Conservation (phyloP, 2,797 vertebrate species). For the Poecilia wingei region DNA sequence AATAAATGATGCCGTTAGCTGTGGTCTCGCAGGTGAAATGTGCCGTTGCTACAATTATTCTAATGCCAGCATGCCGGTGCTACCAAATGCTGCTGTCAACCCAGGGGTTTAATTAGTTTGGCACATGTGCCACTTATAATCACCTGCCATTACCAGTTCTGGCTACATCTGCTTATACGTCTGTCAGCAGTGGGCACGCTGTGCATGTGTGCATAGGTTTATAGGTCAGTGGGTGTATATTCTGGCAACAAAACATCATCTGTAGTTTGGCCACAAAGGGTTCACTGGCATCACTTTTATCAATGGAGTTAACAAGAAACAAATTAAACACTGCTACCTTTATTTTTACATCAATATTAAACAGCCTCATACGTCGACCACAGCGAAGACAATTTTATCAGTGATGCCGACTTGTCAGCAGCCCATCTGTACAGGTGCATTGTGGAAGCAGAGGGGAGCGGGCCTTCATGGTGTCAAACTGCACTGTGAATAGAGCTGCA, state of each 20-base stretch:
- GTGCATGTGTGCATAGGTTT: slow-evolving; percentile 54
- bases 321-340: slow-evolving; percentile 15
- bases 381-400: slow-evolving; percentile 43
- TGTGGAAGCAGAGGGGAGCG: slow-evolving; percentile 71
- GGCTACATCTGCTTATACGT: slow-evolving; percentile 93
- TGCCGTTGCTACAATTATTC: slow-evolving; percentile 85
- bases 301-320: not conserved
- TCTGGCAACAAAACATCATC: slow-evolving; percentile 42
- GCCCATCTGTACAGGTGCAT: slow-evolving; percentile 56
- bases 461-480: slow-evolving; percentile 76
- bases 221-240: slow-evolving; percentile 42
- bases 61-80: slow-evolving; percentile 86
- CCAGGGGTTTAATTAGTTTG: slow-evolving; percentile 94
- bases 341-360: slow-evolving; percentile 35
- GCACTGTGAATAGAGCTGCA: slow-evolving; percentile 80
- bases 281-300: slow-evolving; percentile 10
- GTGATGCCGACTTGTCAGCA: slow-evolving; percentile 51
- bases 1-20: slow-evolving; percentile 84
- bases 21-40: slow-evolving; percentile 82
- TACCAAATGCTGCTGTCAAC: slow-evolving; percentile 97
- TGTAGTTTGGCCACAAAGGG: slow-evolving; percentile 46
- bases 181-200: slow-evolving; percentile 86
- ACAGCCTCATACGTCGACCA: slow-evolving; percentile 24
- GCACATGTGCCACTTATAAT: slow-evolving; percentile 94
- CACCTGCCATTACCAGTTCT: slow-evolving; percentile 96